Conservation (phyloP, 2,113 vertebrate species). For the Upupa epops region DNA sequence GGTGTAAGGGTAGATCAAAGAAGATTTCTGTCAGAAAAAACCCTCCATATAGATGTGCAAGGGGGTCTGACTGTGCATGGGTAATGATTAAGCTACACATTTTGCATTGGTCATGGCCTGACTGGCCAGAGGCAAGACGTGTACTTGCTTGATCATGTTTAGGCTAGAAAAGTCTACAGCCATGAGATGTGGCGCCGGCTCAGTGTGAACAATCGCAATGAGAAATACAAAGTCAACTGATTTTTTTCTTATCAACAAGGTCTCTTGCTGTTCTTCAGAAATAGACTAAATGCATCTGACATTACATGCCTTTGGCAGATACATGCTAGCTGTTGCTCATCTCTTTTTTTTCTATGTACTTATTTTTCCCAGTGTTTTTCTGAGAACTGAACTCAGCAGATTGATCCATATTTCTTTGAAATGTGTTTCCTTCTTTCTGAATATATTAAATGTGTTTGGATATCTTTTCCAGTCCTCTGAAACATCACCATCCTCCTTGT, state of each 20-base stretch:
- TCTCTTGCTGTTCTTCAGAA: neutral
- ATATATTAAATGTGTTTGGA: neutral
- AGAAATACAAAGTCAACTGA: neutral
- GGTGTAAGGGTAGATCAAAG: neutral
- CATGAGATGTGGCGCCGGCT: neutral
- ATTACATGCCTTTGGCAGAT: neutral
- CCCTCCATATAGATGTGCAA: neutral
- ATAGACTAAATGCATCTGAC: neutral
- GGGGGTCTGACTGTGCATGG: neutral
- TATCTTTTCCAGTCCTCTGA: neutral
- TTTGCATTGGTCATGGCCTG: fast-evolving
- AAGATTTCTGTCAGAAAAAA: neutral
- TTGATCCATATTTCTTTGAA: neutral
- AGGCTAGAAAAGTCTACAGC: neutral
- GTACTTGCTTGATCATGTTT: neutral
- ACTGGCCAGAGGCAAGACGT: neutral
- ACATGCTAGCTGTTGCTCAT: neutral
- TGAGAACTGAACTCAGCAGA: neutral
- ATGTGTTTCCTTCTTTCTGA: neutral
- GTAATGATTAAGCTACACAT: neutral
- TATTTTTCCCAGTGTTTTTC: neutral
- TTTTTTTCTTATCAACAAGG: neutral
- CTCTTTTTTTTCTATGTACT: neutral
- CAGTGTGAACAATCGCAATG: neutral
- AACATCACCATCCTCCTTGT: neutral